Conservation (phyloP, 2,888 invertebrate genomes). For the Clanis bilineata region DNA sequence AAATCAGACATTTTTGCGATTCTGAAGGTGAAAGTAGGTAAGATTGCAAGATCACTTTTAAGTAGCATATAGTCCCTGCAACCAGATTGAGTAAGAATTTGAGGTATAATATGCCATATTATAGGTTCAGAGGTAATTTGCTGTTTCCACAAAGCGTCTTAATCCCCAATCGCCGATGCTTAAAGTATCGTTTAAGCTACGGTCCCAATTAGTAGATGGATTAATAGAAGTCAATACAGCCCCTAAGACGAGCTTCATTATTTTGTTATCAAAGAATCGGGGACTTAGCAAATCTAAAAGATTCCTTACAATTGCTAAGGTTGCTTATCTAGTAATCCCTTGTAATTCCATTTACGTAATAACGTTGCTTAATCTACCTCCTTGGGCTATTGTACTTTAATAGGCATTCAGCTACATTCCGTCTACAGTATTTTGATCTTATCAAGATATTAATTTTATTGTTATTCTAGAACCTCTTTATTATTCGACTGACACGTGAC, state of each 20-base stretch:
- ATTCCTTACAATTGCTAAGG: not conserved
- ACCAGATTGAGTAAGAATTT: no score
- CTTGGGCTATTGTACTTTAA: not conserved
- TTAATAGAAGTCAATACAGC: not conserved
- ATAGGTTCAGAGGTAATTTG: no score
- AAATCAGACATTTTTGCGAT: no score
- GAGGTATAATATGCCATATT: no score
- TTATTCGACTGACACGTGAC: slow-evolving; percentile 28
- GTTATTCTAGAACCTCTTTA: slow-evolving; percentile 15
- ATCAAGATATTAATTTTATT: not conserved
- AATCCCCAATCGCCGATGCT: no score
- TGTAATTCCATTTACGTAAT: not conserved
- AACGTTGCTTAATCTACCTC: not conserved
- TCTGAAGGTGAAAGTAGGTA: no score
- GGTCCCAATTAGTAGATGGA: no score
- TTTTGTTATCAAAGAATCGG: slow-evolving; percentile 11
- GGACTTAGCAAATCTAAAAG: not conserved
- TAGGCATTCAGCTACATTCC: not conserved
- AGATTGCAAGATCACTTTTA: no score
- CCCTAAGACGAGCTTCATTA: slow-evolving; percentile 31
- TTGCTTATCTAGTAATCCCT: not conserved
- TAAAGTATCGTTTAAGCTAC: no score
- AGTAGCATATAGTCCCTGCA: no score
- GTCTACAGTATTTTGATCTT: not conserved
- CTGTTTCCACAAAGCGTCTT: no score